Conservation (phyloP, 2,113 vertebrate species). For the Syngnathus typhle region DNA sequence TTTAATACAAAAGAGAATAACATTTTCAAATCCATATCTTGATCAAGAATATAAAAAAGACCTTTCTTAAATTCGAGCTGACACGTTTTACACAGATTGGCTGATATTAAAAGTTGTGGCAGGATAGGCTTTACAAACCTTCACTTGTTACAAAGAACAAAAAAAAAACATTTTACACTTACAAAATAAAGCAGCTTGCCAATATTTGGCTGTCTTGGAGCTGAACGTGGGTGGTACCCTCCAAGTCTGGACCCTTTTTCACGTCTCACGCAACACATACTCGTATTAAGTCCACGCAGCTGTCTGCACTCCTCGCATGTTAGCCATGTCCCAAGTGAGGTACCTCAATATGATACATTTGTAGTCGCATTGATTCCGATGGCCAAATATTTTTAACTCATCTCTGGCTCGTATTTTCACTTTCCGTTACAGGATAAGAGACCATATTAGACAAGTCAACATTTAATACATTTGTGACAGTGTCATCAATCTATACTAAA, state of each 20-base stretch:
- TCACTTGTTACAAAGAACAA: constrained; percentile 5
- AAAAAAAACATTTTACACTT: not conserved
- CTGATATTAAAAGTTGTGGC: not conserved
- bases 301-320: not conserved
- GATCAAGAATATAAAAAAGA: not conserved
- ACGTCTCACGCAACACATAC: not conserved
- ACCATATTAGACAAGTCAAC: not conserved
- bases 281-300: not conserved
- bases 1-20: not conserved
- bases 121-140: not conserved
- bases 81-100: not conserved
- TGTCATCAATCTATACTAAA: not conserved
- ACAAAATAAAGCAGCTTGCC: constrained; percentile 26
- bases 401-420: not conserved
- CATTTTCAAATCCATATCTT: not conserved
- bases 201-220: constrained; percentile 17
- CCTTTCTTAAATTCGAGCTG: not conserved
- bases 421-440: not conserved
- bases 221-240: not conserved
- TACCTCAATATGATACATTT: not conserved
- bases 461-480: not conserved
- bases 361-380: not conserved
- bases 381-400: not conserved
- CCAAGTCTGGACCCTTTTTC: constrained; percentile 5
- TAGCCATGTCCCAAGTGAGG: not conserved